Evolutionary conservation across 2,888 invertebrate genomes (phyloP), one percentile per base, ranked within the genome.

Genomic region (Thysanoteuthis rhombus): DNA sequence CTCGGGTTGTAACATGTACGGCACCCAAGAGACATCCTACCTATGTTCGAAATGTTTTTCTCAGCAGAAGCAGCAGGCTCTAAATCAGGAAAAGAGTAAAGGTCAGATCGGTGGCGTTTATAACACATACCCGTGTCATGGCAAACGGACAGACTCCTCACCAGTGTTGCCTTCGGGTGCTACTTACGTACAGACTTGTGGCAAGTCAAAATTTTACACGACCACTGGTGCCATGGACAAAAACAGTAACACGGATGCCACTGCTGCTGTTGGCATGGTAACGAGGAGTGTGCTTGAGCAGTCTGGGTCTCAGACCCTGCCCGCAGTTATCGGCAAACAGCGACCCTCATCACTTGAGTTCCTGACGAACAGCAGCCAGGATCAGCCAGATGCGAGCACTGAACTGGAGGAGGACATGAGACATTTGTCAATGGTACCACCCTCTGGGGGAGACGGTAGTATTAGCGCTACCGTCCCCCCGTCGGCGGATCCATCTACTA

Each of bases 1-100:
- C 94, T 96, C 97, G 22, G 97, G 97, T 42, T 97, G 97, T 95
- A 96, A 96, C 36, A 96, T 97, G 95, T 97, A 96, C 94, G 97
- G 97, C 1, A 97, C 97, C 10, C 97, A 97, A 2, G 96, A 97
- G 94, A 97, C 97, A 94, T 96, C 97, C 95, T 97, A 98, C 96
- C 96, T 98, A 97, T 97, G 97, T 96, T 95, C 97, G 94, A 96
- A 97, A 94, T 97, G 98, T 95, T 97, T 96, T 94, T 96, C 97
- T 75, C 97, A 97, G 93, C 97, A 97, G 95, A 97, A 97, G 94
- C 95, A 96, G 90, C 97, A 97, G 90, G 95, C 96, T 42, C 93
- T 96, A 16, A 95, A 96, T 91, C 94, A 95, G 39, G 94, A 95
- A 92, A 95, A 94, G 93, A 93, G 58, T n/a, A 93, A 93, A 93